Conservation (phyloP, 2,113 vertebrate species). For the Thunnus thynnus region DNA sequence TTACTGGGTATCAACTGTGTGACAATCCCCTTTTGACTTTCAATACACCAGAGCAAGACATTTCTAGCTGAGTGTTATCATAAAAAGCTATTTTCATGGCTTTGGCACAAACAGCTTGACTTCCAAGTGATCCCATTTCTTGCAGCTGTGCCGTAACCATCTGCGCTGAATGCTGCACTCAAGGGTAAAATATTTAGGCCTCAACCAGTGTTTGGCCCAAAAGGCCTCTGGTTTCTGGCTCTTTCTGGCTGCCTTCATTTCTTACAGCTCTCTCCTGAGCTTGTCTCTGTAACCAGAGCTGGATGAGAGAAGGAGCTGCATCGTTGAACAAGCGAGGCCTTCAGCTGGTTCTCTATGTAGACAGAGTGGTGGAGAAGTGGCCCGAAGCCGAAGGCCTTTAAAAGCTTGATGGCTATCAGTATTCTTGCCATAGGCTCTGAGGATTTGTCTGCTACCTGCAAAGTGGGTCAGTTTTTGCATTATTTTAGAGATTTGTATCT, state of each 20-base stretch:
- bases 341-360: conserved; percentile 42
- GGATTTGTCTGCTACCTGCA: conserved; percentile 84
- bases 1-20: conserved; percentile 26
- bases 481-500: conserved; percentile 84
- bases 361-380: conserved; percentile 59
- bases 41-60: conserved; percentile 50
- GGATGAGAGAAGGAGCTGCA: conserved; percentile 35
- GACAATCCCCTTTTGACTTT: conserved; percentile 55
- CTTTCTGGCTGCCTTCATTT: conserved; percentile 50
- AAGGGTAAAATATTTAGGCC: conserved; percentile 66
- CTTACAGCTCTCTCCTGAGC: conserved; percentile 59
- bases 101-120: conserved; percentile 66
- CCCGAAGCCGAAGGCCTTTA: conserved; percentile 71
- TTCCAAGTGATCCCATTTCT: conserved; percentile 69
- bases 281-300: conserved; percentile 46
- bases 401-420: conserved; percentile 80
- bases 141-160: conserved; percentile 75
- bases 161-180: conserved; percentile 66
- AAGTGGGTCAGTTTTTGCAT: conserved; percentile 87
- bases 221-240: conserved; percentile 60
- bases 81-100: conserved; percentile 71
- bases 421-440: conserved; percentile 79
- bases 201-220: conserved; percentile 55
- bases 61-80: conserved; percentile 54
- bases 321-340: conserved; percentile 56